Conservation (phyloP, 1,140 invertebrate species). For the Diorhabda sublineata region DNA sequence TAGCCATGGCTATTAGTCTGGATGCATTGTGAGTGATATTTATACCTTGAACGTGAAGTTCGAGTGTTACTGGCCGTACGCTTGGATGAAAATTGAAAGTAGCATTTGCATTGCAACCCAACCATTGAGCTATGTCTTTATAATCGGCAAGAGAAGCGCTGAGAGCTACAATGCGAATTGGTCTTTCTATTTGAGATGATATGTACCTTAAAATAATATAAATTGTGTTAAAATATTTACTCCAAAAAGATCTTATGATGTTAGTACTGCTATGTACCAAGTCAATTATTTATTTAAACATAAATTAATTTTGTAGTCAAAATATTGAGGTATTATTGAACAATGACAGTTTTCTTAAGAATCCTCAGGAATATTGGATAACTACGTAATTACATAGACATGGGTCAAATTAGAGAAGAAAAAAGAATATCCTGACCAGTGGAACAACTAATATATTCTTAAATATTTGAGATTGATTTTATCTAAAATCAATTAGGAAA, state of each 20-base stretch:
- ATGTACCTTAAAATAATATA: conserved; percentile 64
- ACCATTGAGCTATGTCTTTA: conserved; percentile 93
- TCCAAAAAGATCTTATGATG: not conserved
- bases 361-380: no score
- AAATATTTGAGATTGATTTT: no score
- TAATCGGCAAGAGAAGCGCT: conserved; percentile 94
- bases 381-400: no score
- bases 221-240: conserved; percentile 1
- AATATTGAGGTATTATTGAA: no score
- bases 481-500: no score
- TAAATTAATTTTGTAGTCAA: no score
- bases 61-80: conserved; percentile 89
- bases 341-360: no score
- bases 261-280: no score
- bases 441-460: no score
- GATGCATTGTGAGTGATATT: conserved; percentile 97
- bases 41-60: conserved; percentile 94
- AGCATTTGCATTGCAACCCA: conserved; percentile 86
- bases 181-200: conserved; percentile 89
- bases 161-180: conserved; percentile 92
- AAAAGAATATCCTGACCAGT: no score
- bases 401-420: no score
- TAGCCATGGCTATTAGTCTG: conserved; percentile 93
- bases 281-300: no score
- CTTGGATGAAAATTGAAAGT: conserved; percentile 99